Conservation (phyloP, 2,113 vertebrate species). For the Pitta sordida region DNA sequence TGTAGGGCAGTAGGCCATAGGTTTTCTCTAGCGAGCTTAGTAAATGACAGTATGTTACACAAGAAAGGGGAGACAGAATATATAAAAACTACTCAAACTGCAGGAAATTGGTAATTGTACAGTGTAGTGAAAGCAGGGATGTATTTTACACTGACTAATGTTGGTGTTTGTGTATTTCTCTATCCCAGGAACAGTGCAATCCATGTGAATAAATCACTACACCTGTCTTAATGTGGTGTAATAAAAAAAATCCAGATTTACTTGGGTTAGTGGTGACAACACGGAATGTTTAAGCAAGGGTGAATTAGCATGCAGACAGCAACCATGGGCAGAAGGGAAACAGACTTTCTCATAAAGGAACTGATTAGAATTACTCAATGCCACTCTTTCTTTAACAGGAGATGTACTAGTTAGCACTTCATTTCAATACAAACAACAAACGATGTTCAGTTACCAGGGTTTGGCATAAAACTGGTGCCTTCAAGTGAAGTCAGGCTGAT, state of each 20-base stretch:
- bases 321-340: conserved; percentile 43
- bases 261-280: background rate
- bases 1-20: conserved; percentile 24
- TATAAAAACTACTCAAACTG: background rate
- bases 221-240: background rate
- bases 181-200: background rate
- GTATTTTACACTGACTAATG: background rate
- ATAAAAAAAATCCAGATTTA: background rate
- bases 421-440: conserved; percentile 34
- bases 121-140: background rate
- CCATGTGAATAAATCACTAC: background rate
- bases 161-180: background rate
- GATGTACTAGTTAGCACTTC: conserved; percentile 48
- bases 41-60: background rate
- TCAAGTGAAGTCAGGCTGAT: conserved; percentile 10
- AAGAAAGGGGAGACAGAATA: background rate
- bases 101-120: background rate
- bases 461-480: background rate
- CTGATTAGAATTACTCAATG: conserved; percentile 40
- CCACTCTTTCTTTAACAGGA: conserved; percentile 4
- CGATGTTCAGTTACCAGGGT: conserved; percentile 5
- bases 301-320: conserved; percentile 64
- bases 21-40: background rate
- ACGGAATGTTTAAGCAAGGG: background rate
- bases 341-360: conserved; percentile 40